Conservation (phyloP, 35 echinoderm and acorn worm genomes). For the Diadema setosum region DNA sequence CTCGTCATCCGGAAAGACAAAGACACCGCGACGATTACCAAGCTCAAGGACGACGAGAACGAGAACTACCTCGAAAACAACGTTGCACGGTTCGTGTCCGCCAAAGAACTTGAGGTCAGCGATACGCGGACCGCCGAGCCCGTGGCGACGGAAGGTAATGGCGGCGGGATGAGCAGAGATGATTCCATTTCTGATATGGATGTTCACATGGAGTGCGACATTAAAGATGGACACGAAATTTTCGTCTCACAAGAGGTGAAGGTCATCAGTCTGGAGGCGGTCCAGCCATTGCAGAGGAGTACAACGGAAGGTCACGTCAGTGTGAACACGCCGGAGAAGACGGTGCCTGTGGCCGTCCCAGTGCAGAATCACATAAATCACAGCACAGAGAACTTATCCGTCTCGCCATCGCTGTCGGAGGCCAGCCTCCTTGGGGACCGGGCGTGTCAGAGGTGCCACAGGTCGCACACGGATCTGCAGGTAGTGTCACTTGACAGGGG, state of each 20-base stretch:
- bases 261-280: not conserved
- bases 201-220: not conserved
- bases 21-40: not conserved
- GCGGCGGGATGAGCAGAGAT: not conserved
- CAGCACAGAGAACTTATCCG: not conserved
- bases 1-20: not conserved
- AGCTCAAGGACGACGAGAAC: not conserved
- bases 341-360: too few species aligned
- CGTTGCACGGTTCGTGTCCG: not conserved
- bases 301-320: too few species aligned
- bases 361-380: not conserved
- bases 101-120: not conserved
- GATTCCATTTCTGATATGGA: not conserved
- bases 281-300: not conserved
- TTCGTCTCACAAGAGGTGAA: too few species aligned
- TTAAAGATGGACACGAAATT: not conserved
- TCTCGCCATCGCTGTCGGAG: not conserved
- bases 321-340: too few species aligned
- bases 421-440: not conserved
- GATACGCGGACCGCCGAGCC: too few species aligned
- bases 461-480: not conserved
- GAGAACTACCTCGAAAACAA: constrained; percentile 3
- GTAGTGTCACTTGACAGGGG: not conserved
- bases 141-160: too few species aligned
- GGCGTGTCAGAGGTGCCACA: not conserved